These are phyloP conservation scores for Lasioglossum zephyrum DNA, from an alignment of 2,888 invertebrate genomes.

Conservation along the genomic window DNA sequence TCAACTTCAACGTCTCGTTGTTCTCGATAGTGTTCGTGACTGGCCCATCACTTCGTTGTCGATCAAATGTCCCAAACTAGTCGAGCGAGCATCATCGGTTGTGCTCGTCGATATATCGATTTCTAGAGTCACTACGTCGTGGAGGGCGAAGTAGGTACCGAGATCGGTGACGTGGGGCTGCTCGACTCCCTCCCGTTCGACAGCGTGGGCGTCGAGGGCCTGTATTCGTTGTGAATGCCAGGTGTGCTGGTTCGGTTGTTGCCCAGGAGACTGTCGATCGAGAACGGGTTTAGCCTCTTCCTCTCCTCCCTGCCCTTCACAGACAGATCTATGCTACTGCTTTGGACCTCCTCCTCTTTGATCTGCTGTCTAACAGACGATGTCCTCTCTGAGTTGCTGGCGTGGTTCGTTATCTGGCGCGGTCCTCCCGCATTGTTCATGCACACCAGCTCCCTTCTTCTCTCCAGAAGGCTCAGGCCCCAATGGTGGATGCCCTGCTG, in stretches of 20 bases:
- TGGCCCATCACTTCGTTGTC: slow-evolving; percentile 57
- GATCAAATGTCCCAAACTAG: slow-evolving; percentile 17
- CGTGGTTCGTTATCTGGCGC: slow-evolving; percentile 70
- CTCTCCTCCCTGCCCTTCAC: slow-evolving; percentile 86
- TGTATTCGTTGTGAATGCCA: slow-evolving; percentile 72
- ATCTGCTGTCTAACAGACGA: slow-evolving; percentile 50
- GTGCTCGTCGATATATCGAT: not conserved
- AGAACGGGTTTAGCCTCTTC: slow-evolving; percentile 92
- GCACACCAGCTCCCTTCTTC: slow-evolving; percentile 84
- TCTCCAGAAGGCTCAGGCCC: slow-evolving; percentile 84
- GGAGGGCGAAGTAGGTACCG: slow-evolving; percentile 79
- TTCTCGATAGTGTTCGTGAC: slow-evolving; percentile 44
- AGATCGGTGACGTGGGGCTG: slow-evolving; percentile 79
- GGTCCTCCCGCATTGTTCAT: slow-evolving; percentile 66
- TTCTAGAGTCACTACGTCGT: slow-evolving; percentile 76
- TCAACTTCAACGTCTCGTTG: slow-evolving; percentile 41
- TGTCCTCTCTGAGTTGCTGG: slow-evolving; percentile 35
- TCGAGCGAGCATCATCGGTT: not conserved
- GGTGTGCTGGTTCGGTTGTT: slow-evolving; percentile 77
- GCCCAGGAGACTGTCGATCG: slow-evolving; percentile 93
- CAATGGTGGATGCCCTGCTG: slow-evolving; percentile 82
- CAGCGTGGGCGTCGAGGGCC: slow-evolving; percentile 78
- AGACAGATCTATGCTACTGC: slow-evolving; percentile 82
- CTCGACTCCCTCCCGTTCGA: slow-evolving; percentile 79
- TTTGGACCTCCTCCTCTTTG: slow-evolving; percentile 82